Percentiles rank a stretch among this genome's conserved stretches.
These are phyloP conservation scores for Diachrysia chrysitis DNA, from an alignment of 2,888 invertebrate species.

Conservation along the genomic window DNA sequence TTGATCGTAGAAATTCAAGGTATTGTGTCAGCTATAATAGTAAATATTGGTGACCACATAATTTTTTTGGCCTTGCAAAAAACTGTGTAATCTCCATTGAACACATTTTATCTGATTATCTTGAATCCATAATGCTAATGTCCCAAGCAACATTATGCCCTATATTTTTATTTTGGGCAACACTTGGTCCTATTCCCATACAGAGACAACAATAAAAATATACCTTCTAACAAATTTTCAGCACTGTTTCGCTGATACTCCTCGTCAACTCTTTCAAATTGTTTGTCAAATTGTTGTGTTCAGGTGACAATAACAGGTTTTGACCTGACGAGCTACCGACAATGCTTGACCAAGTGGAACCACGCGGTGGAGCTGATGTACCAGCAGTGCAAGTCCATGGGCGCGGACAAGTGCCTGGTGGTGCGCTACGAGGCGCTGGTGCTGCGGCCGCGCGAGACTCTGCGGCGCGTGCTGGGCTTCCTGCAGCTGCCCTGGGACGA, in stretches of 20 bases:
- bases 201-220: too few species aligned
- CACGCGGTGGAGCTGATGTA: slow-evolving; percentile 98
- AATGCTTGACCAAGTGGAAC: slow-evolving; percentile 99
- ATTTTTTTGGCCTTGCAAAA: too few species aligned
- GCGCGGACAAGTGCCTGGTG: slow-evolving; percentile 93
- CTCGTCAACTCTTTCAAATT: too few species aligned
- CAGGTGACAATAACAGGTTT: slow-evolving; percentile 95
- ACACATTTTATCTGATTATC: too few species aligned
- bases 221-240: too few species aligned
- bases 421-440: slow-evolving; percentile 99
- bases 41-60: neutral
- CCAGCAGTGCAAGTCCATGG: slow-evolving; percentile 96
- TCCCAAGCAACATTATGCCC: too few species aligned
- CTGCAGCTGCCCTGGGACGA: slow-evolving; percentile 98
- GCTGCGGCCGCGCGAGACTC: slow-evolving; percentile 96
- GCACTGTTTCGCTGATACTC: too few species aligned
- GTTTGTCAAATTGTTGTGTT: slow-evolving; percentile 11
- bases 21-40: neutral
- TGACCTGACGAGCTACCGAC: slow-evolving; percentile 97
- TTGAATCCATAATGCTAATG: too few species aligned
- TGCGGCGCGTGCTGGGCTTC: slow-evolving; percentile 96
- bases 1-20: slow-evolving; percentile 2
- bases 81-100: too few species aligned
- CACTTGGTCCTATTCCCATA: too few species aligned
- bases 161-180: too few species aligned